These are phyloP conservation scores for Leontocebus nigricollis DNA, from an alignment of 2,797 vertebrate genomes.

Conservation along the genomic window DNA sequence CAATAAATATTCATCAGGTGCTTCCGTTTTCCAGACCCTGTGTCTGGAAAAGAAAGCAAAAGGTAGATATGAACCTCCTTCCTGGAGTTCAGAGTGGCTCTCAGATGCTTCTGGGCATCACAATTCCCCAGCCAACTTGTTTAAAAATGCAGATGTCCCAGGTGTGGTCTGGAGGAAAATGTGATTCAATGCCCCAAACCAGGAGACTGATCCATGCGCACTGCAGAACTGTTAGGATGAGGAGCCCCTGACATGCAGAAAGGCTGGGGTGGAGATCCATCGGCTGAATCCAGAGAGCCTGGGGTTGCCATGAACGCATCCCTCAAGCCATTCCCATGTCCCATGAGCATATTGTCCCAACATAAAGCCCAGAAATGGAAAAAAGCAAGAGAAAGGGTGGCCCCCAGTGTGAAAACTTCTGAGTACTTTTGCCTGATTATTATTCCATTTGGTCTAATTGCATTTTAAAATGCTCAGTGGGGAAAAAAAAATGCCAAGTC, in stretches of 20 bases:
- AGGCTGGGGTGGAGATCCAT: background rate
- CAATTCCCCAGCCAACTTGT: background rate
- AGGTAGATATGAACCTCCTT: background rate
- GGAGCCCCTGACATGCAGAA: background rate
- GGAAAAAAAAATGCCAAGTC: slow-evolving; percentile 50
- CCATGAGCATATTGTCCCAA: background rate
- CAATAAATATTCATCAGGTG: background rate
- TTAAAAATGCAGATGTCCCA: background rate
- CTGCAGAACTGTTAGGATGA: background rate
- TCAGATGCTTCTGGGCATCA: background rate
- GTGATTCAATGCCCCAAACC: background rate
- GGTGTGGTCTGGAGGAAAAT: background rate
- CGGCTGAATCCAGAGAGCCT: background rate
- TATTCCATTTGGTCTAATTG: slow-evolving; percentile 75
- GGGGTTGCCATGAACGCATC: background rate
- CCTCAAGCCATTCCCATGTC: background rate
- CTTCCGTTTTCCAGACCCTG: background rate
- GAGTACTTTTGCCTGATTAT: slow-evolving; percentile 48
- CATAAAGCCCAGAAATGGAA: background rate
- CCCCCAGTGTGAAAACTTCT: background rate
- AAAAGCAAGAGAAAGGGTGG: background rate
- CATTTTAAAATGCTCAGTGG: slow-evolving; percentile 74
- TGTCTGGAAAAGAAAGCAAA: accelerated
- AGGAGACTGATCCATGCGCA: background rate
- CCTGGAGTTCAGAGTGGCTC: background rate